Evolutionary conservation across 2,888 invertebrate genomes (phyloP).

Genomic region (Agrotis clavis): DNA sequence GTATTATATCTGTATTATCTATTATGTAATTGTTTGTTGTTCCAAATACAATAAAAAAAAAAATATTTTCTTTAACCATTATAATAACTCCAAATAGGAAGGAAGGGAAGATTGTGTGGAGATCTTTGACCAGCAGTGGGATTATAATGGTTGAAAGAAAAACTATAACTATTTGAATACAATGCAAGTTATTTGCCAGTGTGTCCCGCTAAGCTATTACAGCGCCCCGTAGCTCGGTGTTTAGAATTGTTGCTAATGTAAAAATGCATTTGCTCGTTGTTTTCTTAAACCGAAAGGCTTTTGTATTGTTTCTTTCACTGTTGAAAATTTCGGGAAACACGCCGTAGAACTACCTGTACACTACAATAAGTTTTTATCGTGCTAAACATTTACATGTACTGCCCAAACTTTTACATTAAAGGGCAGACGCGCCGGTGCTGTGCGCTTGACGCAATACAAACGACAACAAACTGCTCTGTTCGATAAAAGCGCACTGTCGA

Average conservation of each 20-base stretch:
- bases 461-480: too few species aligned
- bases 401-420: too few species aligned
- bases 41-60: too few species aligned
- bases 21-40: too few species aligned
- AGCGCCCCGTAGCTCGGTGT: conserved; percentile 73
- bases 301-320: conserved; percentile 26
- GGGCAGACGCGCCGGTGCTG: too few species aligned
- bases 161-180: neutral
- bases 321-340: neutral
- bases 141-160: neutral
- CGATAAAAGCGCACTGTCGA: too few species aligned
- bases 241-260: conserved; percentile 83
- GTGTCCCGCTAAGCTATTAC: conserved; percentile 76
- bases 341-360: neutral
- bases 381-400: neutral
- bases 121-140: too few species aligned
- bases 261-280: conserved; percentile 79
- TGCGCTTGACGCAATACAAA: too few species aligned
- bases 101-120: too few species aligned
- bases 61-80: too few species aligned
- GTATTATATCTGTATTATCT: too few species aligned
- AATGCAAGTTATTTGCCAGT: conserved; percentile 56
- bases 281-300: conserved; percentile 54
- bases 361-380: neutral
- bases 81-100: too few species aligned